A percentile compares a stretch with the other conserved stretches of the same genome.
Evolutionary conservation across 2,888 invertebrate species (phyloP).

Genomic region (Pollenia labialis): DNA sequence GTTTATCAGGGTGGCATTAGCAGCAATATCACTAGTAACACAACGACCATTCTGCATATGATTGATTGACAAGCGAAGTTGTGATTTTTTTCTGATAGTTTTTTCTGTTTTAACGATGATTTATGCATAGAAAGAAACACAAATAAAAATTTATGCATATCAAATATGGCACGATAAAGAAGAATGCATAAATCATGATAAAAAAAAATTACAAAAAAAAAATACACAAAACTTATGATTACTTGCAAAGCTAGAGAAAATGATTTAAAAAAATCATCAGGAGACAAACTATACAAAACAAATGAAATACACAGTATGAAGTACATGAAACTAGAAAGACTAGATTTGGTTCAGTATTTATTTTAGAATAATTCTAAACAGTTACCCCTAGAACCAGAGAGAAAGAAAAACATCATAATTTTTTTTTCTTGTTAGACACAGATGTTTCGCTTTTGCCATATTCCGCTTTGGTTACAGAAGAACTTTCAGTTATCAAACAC

Average conservation of each 20-base stretch:
- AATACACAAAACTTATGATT: background rate
- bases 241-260: background rate
- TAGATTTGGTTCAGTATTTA: background rate
- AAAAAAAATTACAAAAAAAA: background rate
- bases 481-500: too few relatives aligned
- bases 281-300: too few relatives aligned
- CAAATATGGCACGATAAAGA: slow-evolving; percentile 7
- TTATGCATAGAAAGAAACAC: slow-evolving; percentile 11
- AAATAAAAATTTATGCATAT: slow-evolving; percentile 4
- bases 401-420: too few relatives aligned
- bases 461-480: too few relatives aligned
- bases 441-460: too few relatives aligned
- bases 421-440: too few relatives aligned
- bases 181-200: background rate
- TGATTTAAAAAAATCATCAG: too few relatives aligned
- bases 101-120: slow-evolving; percentile 5
- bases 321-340: too few relatives aligned
- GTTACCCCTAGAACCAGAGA: too few relatives aligned
- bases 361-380: too few relatives aligned
- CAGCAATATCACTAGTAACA: slow-evolving; percentile 3
- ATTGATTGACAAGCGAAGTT: slow-evolving; percentile 59
- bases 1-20: background rate
- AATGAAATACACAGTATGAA: too few relatives aligned
- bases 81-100: slow-evolving; percentile 20
- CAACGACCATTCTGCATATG: slow-evolving; percentile 8